Conservation (phyloP, 2,797 vertebrate genomes). For the Urophycis tenuis region DNA sequence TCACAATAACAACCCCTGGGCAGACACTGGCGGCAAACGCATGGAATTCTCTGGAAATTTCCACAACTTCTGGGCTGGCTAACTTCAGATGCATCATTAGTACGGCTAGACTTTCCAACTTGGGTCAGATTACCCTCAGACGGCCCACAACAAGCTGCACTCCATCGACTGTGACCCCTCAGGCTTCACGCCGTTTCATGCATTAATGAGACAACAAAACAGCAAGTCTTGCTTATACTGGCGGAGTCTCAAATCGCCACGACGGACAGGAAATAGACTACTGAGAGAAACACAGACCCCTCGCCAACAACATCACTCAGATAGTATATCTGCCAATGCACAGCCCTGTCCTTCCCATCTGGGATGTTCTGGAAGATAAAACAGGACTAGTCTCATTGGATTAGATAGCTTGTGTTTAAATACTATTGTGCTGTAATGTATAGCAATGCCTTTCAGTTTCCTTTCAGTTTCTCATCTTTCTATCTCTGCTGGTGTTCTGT, state of each 20-base stretch:
- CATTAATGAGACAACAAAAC: not conserved
- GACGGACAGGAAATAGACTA: too few relatives aligned
- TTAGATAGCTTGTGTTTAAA: not conserved
- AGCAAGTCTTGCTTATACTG: too few relatives aligned
- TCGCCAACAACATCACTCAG: too few relatives aligned
- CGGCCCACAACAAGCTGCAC: not conserved
- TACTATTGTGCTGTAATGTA: not conserved
- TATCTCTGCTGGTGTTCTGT: not conserved
- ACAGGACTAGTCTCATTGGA: not conserved
- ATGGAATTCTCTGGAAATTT: not conserved
- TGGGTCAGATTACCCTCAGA: not conserved
- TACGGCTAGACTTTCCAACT: not conserved
- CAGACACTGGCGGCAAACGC: not conserved
- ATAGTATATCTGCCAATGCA: too few relatives aligned
- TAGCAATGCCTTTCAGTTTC: not conserved
- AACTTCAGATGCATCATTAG: not conserved
- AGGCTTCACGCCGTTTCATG: constrained; percentile 3
- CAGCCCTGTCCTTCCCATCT: not conserved
- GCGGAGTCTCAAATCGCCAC: not conserved
- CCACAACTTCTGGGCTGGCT: not conserved
- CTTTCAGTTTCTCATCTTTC: not conserved
- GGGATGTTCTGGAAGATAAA: not conserved
- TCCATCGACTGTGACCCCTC: not conserved
- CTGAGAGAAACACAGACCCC: too few relatives aligned
- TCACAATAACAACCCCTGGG: not conserved